phyloP scores from a whole-genome alignment of 2,888 invertebrate genomes.

The Mythimna ferrago region DNA sequence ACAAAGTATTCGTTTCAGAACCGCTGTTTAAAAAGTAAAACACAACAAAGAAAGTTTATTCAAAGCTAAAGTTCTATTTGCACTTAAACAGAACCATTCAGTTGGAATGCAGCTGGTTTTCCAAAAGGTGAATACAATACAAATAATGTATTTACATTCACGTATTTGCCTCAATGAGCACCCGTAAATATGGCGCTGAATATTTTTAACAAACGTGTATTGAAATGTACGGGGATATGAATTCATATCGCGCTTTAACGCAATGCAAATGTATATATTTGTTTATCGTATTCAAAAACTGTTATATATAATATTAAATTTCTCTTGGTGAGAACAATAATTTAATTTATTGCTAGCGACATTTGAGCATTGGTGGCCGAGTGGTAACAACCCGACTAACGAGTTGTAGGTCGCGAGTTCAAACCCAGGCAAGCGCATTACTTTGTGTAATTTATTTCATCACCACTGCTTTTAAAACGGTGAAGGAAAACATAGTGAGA shows the following conservation, averaged over 20 bases:
- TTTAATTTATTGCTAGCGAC: no score
- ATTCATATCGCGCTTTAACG: constrained; percentile 13
- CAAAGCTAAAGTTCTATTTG: constrained; percentile 8
- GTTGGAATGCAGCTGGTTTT: constrained; percentile 42
- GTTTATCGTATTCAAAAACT: not conserved
- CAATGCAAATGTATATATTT: not conserved
- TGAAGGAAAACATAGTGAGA: no score
- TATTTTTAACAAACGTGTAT: constrained; percentile 47
- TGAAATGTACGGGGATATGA: constrained; percentile 31
- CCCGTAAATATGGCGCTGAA: constrained; percentile 34
- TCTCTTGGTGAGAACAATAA: no score
- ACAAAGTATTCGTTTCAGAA: not conserved
- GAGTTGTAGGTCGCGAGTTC: no score
- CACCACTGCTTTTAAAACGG: no score
- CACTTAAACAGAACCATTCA: constrained; percentile 39
- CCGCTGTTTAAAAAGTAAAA: not conserved
- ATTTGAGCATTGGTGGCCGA: no score
- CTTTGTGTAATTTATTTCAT: no score
- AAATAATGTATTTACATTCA: constrained; percentile 32
- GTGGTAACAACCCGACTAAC: no score
- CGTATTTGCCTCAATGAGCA: constrained; percentile 49
- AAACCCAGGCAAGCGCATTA: no score
- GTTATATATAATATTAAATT: not conserved
- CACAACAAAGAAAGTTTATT: constrained; percentile 8
- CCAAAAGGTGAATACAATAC: constrained; percentile 41